These are phyloP conservation scores for Clarias fuscus DNA, from an alignment of 2,797 vertebrate species.

Conservation along the genomic window DNA sequence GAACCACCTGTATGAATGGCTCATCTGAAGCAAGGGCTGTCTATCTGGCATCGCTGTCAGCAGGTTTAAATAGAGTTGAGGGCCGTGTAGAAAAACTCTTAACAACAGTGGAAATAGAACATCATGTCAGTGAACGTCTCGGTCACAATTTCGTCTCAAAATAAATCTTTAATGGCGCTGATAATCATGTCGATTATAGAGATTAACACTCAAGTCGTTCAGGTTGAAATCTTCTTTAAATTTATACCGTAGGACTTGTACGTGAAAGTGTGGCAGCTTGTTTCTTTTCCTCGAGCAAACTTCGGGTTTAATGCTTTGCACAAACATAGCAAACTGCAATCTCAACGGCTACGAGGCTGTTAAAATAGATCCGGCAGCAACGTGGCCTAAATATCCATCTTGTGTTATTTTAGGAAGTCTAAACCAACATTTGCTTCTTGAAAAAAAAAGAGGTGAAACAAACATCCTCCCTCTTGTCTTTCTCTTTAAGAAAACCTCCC, in stretches of 20 bases:
- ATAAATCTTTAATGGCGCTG: not conserved
- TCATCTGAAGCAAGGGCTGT: not conserved
- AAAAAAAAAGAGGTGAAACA: constrained; percentile 15
- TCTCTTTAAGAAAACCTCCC: not conserved
- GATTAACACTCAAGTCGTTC: not conserved
- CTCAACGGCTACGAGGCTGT: not conserved
- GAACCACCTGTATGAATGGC: too few relatives aligned
- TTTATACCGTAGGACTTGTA: not conserved
- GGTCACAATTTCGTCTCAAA: not conserved
- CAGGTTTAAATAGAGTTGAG: not conserved
- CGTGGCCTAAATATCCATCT: constrained; percentile 10
- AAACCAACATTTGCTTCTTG: not conserved
- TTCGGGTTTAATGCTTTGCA: not conserved
- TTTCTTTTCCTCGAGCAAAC: not conserved
- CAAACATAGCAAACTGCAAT: not conserved
- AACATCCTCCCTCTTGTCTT: not conserved
- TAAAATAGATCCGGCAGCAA: constrained; percentile 6
- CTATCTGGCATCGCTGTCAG: not conserved
- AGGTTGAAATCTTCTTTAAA: not conserved
- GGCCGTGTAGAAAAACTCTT: not conserved
- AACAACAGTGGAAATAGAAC: not conserved
- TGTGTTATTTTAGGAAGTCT: constrained; percentile 1
- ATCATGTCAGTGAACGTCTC: not conserved
- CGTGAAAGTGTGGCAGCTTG: not conserved
- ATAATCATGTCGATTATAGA: not conserved